Evolutionary conservation across 1,140 invertebrate species (phyloP), one percentile per base, ranked within the genome.

Genomic region (Gonatopus flavifemur): DNA sequence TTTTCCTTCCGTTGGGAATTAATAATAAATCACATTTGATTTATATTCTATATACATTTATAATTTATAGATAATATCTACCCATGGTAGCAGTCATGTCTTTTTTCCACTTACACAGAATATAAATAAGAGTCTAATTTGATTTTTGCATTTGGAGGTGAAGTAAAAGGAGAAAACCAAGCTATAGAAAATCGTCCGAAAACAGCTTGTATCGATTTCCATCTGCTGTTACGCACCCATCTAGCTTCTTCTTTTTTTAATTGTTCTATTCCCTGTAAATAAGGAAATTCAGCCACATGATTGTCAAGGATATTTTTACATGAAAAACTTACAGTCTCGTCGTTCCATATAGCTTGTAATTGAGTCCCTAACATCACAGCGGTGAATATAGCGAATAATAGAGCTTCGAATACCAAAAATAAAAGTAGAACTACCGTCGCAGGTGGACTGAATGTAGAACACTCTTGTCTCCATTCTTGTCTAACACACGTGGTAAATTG

Each of bases 371-470:
- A 86, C 98, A 99, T 99, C 7, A 99, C 94, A 21, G 88, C 88
- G 4, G 97, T 99, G 77, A 99, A 99, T 59, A 99, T 96, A 12
- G 96, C 93, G 82, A 99, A 99, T 13, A 99, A 81, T 18, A 99
- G 81, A 0, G 93, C 92, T 79, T 99, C 98, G 69, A 99, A 97
- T 20, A 96, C 90, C 13, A 99, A 83, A 70, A 98, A 98, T 40
- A 99, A 84, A 12, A 99, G 78, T 36, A 99, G 81, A 15, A 99
- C 89, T 21, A 98, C 95, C 0, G 95, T 98, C 2, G 91, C 91
- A 9, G 97, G 95, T 38, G 96, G 95, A 18, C 93, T 96, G 69
- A 93, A 95, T 0, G 87, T 84, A 24, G 92, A 90, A 77, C 96
- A 98, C 57, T 91, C 91, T n/a, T n/a, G n/a, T 67, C 91, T 88